A percentile compares a stretch with the other conserved stretches of the same genome.
These are phyloP conservation scores for Conchocele bisecta DNA, from an alignment of 2,888 invertebrate species.

Conservation along the genomic window DNA sequence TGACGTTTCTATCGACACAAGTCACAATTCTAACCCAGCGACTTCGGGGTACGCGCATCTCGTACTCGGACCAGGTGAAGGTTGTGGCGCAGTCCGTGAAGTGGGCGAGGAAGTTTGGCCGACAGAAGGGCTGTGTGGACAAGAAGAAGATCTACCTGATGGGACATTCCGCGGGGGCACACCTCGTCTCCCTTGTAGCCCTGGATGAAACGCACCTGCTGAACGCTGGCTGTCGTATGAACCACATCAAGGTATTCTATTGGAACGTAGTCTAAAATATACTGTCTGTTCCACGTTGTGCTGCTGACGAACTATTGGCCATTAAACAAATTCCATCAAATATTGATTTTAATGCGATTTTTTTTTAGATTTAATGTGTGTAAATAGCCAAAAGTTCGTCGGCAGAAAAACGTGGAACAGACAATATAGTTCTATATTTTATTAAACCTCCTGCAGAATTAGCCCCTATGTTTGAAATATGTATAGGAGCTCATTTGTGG, in stretches of 20 bases:
- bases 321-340: no score
- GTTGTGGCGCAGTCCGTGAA: slow-evolving; percentile 54
- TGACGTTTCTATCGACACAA: slow-evolving; percentile 48
- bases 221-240: slow-evolving; percentile 30
- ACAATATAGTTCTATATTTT: no score
- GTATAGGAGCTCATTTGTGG: no score
- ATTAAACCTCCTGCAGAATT: no score
- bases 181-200: slow-evolving; percentile 58
- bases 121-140: slow-evolving; percentile 28
- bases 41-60: slow-evolving; percentile 8
- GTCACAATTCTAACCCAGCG: slow-evolving; percentile 44
- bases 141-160: slow-evolving; percentile 60
- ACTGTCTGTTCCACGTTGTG: no score
- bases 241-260: slow-evolving; percentile 63
- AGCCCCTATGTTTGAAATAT: no score
- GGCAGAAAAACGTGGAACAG: no score
- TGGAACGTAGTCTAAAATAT: no score
- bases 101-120: slow-evolving; percentile 50
- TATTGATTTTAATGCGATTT: no score
- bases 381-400: no score
- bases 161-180: slow-evolving; percentile 74
- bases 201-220: slow-evolving; percentile 35
- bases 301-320: no score
- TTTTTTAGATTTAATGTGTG: no score
- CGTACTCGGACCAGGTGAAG: slow-evolving; percentile 51